phyloP scores from a whole-genome alignment of 2,888 invertebrate genomes.

The Torymus auratus region DNA sequence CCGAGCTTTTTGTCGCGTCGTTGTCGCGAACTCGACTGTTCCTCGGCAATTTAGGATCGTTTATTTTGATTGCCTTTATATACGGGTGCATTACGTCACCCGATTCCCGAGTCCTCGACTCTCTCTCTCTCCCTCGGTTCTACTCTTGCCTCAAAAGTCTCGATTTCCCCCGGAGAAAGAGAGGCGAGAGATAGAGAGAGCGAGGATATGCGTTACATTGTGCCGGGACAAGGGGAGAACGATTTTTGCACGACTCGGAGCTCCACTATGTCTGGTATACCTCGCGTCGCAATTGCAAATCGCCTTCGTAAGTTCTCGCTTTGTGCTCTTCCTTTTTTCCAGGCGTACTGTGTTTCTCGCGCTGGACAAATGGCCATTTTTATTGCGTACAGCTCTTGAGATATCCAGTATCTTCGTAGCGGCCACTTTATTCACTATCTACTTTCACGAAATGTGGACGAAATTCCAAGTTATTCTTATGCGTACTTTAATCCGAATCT shows the following conservation, averaged over 20 bases:
- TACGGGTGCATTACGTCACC: conserved; percentile 69
- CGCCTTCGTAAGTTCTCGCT: background rate
- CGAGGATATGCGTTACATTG: conserved; percentile 6
- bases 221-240: conserved; percentile 4
- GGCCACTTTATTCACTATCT: background rate
- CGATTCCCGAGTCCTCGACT: conserved; percentile 5
- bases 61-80: conserved; percentile 72
- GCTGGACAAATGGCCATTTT: conserved; percentile 25
- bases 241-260: conserved; percentile 14
- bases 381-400: background rate
- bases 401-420: background rate
- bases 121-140: background rate
- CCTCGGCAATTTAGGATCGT: conserved; percentile 71
- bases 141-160: conserved; percentile 20
- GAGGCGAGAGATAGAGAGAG: background rate
- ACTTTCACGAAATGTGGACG: no score
- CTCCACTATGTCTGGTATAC: background rate
- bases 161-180: conserved; percentile 31
- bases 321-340: background rate
- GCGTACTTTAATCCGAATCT: background rate
- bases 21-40: conserved; percentile 37
- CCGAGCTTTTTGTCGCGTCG: conserved; percentile 10
- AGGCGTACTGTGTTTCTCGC: background rate
- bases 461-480: background rate
- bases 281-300: conserved; percentile 16